A percentile compares a stretch with the other conserved stretches of the same genome.
Evolutionary conservation across 2,797 vertebrate genomes (phyloP).

Genomic region (Argya squamiceps): DNA sequence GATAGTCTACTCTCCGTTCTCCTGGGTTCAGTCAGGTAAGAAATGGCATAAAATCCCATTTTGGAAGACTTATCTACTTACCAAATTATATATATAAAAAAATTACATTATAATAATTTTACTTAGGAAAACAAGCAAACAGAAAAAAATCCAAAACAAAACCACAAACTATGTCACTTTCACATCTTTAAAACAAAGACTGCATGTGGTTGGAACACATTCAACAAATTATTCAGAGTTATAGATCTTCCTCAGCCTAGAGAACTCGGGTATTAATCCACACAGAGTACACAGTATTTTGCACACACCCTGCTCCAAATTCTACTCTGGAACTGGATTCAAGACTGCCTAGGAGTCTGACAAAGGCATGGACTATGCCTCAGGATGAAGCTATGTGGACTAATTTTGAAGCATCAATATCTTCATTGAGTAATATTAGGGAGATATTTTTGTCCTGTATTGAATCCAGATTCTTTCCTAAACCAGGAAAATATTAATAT

Average conservation of each 20-base stretch:
- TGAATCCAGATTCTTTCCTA: not conserved
- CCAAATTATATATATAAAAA: not conserved
- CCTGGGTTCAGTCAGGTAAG: not conserved
- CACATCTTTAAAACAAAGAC: not conserved
- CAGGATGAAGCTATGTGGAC: not conserved
- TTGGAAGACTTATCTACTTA: not conserved
- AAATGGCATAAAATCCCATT: not conserved
- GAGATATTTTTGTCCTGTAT: not conserved
- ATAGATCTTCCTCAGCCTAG: not conserved
- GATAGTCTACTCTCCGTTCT: not conserved
- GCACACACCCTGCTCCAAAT: not conserved
- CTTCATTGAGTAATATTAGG: not conserved
- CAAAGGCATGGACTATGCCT: not conserved
- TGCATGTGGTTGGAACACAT: not conserved
- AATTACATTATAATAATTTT: not conserved
- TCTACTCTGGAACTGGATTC: not conserved
- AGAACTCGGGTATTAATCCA: fast-evolving
- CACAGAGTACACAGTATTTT: fast-evolving
- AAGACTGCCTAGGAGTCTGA: not conserved
- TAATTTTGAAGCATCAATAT: not conserved
- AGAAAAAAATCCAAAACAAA: not conserved
- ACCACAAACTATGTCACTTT: fast-evolving
- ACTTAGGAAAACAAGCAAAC: not conserved
- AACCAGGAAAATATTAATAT: not conserved
- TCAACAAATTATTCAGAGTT: not conserved